Conservation (phyloP, 2,888 invertebrate genomes). For the Microctonus hyperodae region DNA sequence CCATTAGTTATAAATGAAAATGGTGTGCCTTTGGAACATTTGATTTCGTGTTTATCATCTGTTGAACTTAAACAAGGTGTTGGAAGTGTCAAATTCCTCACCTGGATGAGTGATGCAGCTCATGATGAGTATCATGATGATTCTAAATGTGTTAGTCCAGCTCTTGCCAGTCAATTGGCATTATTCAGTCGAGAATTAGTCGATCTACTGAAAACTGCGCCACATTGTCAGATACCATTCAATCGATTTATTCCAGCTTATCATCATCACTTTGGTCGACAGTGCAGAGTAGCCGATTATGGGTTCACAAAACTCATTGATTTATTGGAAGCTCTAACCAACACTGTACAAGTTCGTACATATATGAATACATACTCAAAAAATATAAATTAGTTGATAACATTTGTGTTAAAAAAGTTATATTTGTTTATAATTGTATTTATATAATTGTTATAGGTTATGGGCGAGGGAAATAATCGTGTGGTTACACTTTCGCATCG, state of each 20-base stretch:
- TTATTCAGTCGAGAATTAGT: slow-evolving; percentile 88
- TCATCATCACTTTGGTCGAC: slow-evolving; percentile 95
- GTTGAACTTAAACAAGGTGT: slow-evolving; percentile 68
- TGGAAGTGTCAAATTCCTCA: slow-evolving; percentile 68
- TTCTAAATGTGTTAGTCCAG: slow-evolving; percentile 70
- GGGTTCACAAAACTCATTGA: slow-evolving; percentile 95
- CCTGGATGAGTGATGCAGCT: slow-evolving; percentile 57
- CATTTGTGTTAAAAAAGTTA: too few species aligned
- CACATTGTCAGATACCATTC: slow-evolving; percentile 82
- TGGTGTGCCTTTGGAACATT: slow-evolving; percentile 89
- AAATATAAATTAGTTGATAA: too few species aligned
- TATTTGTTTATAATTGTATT: neutral
- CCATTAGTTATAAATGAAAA: slow-evolving; percentile 69
- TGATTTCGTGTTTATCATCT: slow-evolving; percentile 83
- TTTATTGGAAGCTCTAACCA: slow-evolving; percentile 85
- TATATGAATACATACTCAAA: too few species aligned
- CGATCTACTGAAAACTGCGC: slow-evolving; percentile 82
- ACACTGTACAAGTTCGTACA: slow-evolving; percentile 79
- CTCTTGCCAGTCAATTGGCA: slow-evolving; percentile 75
- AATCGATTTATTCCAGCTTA: slow-evolving; percentile 92
- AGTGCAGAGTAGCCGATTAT: slow-evolving; percentile 94
- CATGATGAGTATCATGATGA: slow-evolving; percentile 57
- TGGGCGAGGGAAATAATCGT: slow-evolving; percentile 88
- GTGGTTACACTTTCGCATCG: slow-evolving; percentile 87
- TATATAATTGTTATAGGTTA: slow-evolving; percentile 68